Evolutionary conservation across 2,888 invertebrate genomes (phyloP).

Genomic region (Dynastes grantii): DNA sequence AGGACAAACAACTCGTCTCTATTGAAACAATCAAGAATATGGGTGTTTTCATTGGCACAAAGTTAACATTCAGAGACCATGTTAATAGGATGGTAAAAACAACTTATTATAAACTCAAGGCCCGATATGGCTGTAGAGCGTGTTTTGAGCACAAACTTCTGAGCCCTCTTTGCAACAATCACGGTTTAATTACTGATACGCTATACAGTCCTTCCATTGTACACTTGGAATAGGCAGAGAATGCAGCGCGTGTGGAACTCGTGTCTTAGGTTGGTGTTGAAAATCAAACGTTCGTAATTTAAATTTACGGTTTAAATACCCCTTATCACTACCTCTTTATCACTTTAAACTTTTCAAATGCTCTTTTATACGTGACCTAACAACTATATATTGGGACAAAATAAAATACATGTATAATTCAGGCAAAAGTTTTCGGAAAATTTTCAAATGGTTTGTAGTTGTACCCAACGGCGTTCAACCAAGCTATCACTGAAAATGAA

Average conservation of each 20-base stretch:
- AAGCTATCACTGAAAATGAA: too few species aligned
- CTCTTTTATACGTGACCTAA: too few species aligned
- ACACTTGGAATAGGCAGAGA: background rate
- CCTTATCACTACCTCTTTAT: too few species aligned
- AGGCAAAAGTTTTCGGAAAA: too few species aligned
- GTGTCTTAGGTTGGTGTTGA: too few species aligned
- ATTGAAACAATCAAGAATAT: background rate
- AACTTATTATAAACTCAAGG: background rate
- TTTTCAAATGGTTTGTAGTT: too few species aligned
- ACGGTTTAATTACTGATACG: background rate
- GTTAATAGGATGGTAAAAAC: background rate
- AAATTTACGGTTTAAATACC: too few species aligned
- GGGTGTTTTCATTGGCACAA: background rate
- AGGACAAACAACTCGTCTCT: background rate
- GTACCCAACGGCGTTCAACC: too few species aligned
- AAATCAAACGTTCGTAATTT: too few species aligned
- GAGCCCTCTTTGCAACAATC: background rate
- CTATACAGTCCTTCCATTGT: background rate
- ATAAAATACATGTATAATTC: too few species aligned
- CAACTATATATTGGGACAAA: too few species aligned
- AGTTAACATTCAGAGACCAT: background rate
- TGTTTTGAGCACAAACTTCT: background rate
- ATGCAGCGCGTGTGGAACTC: background rate
- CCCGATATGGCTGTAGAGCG: background rate
- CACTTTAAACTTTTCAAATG: too few species aligned